Evolutionary conservation across 2,113 vertebrate genomes (phyloP).

Genomic region (Apodemus sylvaticus): DNA sequence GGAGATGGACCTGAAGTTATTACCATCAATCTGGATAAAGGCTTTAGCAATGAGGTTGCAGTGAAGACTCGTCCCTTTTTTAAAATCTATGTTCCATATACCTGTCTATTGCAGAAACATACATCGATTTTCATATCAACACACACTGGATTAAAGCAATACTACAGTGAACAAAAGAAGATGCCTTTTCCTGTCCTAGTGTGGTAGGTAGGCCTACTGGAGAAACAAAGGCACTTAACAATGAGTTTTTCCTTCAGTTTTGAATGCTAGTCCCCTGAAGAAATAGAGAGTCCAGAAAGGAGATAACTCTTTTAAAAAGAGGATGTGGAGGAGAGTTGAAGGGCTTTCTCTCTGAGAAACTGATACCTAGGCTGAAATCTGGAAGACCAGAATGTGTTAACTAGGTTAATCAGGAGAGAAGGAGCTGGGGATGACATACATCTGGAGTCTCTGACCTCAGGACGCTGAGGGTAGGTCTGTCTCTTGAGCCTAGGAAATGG

Average conservation of each 20-base stretch:
- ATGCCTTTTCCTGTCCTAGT: not conserved
- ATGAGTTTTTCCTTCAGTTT: not conserved
- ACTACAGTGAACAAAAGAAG: not conserved
- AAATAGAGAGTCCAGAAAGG: not conserved
- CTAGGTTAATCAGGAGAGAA: not conserved
- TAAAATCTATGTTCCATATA: too few relatives aligned
- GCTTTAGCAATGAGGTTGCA: not conserved
- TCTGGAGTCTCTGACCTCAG: not conserved
- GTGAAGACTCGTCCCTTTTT: not conserved
- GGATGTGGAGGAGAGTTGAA: not conserved
- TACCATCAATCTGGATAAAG: not conserved
- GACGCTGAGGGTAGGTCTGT: not conserved
- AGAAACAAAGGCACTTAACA: not conserved
- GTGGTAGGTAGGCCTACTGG: not conserved
- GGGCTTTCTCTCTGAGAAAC: not conserved
- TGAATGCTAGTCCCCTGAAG: not conserved
- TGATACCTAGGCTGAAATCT: not conserved
- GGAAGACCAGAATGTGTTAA: not conserved
- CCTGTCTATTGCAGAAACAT: not conserved
- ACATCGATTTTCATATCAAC: not conserved
- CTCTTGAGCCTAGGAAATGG: not conserved
- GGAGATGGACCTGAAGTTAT: not conserved
- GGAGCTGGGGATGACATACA: fast-evolving
- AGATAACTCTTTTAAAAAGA: not conserved
- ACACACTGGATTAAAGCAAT: not conserved